These are phyloP conservation scores for Chelonus formosanus DNA, from an alignment of 2,888 invertebrate genomes.

Conservation along the genomic window DNA sequence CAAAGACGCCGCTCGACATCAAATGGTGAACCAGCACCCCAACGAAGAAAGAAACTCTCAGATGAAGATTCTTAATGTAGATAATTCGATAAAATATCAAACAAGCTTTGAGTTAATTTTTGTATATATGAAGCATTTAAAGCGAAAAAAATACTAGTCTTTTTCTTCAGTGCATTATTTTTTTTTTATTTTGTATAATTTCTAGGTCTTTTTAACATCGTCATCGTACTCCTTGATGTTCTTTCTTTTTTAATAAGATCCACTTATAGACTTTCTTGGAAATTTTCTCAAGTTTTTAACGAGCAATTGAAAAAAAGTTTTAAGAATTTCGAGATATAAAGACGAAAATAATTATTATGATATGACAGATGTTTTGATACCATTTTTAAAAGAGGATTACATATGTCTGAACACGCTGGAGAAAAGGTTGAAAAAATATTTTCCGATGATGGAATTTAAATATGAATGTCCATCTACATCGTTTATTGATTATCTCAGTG, in stretches of 20 bases:
- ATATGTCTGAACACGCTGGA: too few species aligned
- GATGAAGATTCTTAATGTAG: slow-evolving; percentile 5
- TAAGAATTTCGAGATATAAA: slow-evolving; percentile 11
- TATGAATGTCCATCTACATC: too few species aligned
- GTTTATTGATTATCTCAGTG: too few species aligned
- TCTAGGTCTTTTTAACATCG: too few species aligned
- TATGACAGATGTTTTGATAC: slow-evolving; percentile 20
- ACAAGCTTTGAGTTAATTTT: neutral
- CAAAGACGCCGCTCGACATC: slow-evolving; percentile 36
- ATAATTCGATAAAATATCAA: slow-evolving; percentile 12
- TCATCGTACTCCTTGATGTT: neutral
- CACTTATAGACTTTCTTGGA: slow-evolving; percentile 41
- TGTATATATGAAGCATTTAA: neutral
- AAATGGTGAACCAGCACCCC: slow-evolving; percentile 15
- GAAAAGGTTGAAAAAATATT: too few species aligned
- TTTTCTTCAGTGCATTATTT: too few species aligned
- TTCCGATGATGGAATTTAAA: too few species aligned
- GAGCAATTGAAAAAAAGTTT: slow-evolving; percentile 52
- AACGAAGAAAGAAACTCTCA: slow-evolving; percentile 9
- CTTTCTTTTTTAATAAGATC: slow-evolving; percentile 25
- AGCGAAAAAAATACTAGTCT: too few species aligned
- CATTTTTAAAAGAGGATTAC: too few species aligned
- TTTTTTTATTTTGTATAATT: too few species aligned
- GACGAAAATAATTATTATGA: slow-evolving; percentile 18
- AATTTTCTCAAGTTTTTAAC: slow-evolving; percentile 56